Evolutionary conservation across 2,113 vertebrate genomes (phyloP).

Genomic region (Echinops telfairi): DNA sequence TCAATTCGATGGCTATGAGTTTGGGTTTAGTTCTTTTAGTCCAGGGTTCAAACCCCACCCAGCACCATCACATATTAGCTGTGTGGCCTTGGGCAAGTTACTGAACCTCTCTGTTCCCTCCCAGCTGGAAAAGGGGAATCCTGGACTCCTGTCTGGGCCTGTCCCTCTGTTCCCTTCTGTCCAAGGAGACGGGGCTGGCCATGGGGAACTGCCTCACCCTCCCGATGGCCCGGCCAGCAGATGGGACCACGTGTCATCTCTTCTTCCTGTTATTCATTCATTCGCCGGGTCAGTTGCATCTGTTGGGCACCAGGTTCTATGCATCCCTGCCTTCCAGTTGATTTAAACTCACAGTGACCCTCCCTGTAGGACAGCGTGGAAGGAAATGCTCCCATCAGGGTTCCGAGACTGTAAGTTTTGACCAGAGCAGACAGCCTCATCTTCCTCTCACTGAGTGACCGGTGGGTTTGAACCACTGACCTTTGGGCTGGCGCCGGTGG

Average conservation of each 20-base stretch:
- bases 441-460: background rate
- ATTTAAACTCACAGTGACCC: background rate
- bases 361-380: no score
- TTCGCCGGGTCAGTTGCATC: background rate
- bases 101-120: no score
- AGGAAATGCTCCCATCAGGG: background rate
- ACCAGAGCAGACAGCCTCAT: background rate
- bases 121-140: no score
- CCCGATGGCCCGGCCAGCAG: no score
- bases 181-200: background rate
- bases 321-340: background rate
- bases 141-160: no score
- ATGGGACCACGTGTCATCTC: rapidly evolving
- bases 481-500: background rate
- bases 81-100: no score
- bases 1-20: no score
- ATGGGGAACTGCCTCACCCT: background rate
- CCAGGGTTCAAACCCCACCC: no score
- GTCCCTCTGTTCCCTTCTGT: no score
- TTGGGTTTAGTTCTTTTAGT: no score
- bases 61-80: no score
- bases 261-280: background rate
- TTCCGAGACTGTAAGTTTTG: background rate
- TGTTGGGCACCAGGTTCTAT: background rate
- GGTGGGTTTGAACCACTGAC: background rate